These are phyloP conservation scores for Dasyprocta punctata DNA, from an alignment of 2,113 vertebrate species.

Conservation along the genomic window DNA sequence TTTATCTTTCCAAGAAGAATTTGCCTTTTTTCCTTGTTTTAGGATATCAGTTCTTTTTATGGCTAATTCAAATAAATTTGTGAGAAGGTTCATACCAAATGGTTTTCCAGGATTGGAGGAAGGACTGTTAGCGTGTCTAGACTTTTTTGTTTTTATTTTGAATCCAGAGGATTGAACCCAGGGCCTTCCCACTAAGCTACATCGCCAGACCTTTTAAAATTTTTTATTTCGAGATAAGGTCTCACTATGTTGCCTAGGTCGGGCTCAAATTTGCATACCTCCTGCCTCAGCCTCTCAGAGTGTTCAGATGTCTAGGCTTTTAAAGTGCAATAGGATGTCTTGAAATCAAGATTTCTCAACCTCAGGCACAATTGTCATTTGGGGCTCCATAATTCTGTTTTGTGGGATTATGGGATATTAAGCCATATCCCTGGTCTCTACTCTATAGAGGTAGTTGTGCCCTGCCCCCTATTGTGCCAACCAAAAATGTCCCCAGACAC, in stretches of 20 bases:
- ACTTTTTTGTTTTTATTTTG: background rate
- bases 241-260: background rate
- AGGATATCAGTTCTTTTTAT: slow-evolving; percentile 34
- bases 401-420: background rate
- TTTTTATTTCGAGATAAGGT: background rate
- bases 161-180: background rate
- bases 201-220: background rate
- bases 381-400: background rate
- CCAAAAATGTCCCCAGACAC: slow-evolving; percentile 44
- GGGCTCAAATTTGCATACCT: background rate
- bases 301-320: background rate
- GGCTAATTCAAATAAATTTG: slow-evolving; percentile 46
- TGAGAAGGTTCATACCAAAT: slow-evolving; percentile 13
- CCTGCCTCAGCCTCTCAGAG: background rate
- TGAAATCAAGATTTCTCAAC: slow-evolving; percentile 6
- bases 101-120: background rate
- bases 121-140: slow-evolving; percentile 5
- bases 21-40: slow-evolving; percentile 32
- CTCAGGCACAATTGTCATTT: background rate
- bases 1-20: slow-evolving; percentile 53
- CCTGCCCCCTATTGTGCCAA: background rate
- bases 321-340: slow-evolving; percentile 21
- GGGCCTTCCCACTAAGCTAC: background rate
- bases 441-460: background rate
- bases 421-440: background rate